These are phyloP conservation scores for Bambusicola thoracicus DNA, from an alignment of 2,113 vertebrate genomes.

Conservation along the genomic window DNA sequence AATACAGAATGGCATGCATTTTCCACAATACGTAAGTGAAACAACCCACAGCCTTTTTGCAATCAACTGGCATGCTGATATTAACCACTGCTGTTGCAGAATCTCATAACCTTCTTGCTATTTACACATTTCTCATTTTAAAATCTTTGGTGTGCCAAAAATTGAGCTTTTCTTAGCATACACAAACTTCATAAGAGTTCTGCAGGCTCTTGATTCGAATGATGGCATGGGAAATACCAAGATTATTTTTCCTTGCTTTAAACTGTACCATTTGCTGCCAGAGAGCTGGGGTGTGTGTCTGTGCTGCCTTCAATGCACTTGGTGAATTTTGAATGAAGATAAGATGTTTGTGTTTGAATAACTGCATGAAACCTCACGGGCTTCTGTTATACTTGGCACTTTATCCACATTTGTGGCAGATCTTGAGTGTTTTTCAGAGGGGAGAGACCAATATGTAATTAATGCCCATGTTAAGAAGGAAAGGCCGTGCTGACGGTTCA, in stretches of 20 bases:
- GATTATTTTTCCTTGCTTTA: constrained; percentile 80
- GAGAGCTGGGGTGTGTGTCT: constrained; percentile 80
- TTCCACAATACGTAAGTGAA: constrained; percentile 95
- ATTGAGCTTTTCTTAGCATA: constrained; percentile 73
- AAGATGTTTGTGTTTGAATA: constrained; percentile 75
- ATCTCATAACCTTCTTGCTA: constrained; percentile 80
- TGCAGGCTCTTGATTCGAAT: constrained; percentile 78
- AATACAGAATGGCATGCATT: constrained; percentile 94
- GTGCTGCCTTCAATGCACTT: constrained; percentile 80
- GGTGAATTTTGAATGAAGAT: constrained; percentile 78
- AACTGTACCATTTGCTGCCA: constrained; percentile 80
- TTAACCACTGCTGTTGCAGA: constrained; percentile 85
- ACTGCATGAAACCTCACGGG: constrained; percentile 83
- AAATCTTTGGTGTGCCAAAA: constrained; percentile 78
- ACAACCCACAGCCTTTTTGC: constrained; percentile 81
- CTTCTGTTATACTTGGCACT: constrained; percentile 80
- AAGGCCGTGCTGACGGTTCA: neutral
- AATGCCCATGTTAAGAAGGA: constrained; percentile 4
- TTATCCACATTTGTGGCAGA: constrained; percentile 65
- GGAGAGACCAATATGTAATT: constrained; percentile 76
- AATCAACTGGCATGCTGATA: constrained; percentile 87
- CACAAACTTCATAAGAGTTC: constrained; percentile 73
- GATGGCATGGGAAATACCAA: constrained; percentile 81
- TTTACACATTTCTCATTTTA: constrained; percentile 79
- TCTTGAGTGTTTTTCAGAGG: constrained; percentile 37